Evolutionary conservation across 2,888 invertebrate species (phyloP), one percentile per base, ranked within the genome.

Genomic region (Reticulitermes lucifugus): DNA sequence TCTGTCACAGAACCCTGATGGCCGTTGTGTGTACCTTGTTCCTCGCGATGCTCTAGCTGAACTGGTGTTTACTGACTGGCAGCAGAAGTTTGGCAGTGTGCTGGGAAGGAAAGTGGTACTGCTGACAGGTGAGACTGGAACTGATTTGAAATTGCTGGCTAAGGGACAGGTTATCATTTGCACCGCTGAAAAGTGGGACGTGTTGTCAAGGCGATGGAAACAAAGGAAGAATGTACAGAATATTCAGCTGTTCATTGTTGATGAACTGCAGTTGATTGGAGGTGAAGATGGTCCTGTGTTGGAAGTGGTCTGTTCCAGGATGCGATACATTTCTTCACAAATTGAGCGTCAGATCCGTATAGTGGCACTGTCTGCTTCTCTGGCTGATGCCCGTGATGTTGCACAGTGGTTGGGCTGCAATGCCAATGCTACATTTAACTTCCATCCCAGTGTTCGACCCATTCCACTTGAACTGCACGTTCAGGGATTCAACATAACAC

Each of bases 121-220:
- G 82, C 90, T 99, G 84, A 99, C 99, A 0, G 99, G 99, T 0
- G 99, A 99, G 91, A 99, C 99, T 0, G 98, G 98, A 0, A 98
- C 98, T 0, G 99, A 99, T 91, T 94, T 99, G 88, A 99, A 99
- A 90, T 90, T 97, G 0, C 91, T 99, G 35, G 92, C 93, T 86
- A 91, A 91, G 89, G 92, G 91, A 55, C 86, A 85, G 85, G 95
- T 99, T n/a, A 96, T 99, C 75, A 95, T 99, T 87, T 96, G 98
- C 7, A 99, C 99, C 0, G 98, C 99, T 0, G 99, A 99, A 89
- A 98, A 98, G 89, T 99, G 99, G 99, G 99, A 99, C 90, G 98
- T 99, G 6, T 92, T 99, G 4, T 99, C 99, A 0, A 93, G 99
- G 84, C 93, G 99, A 87, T 99, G 99, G 99, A 99, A 99, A 89